phyloP scores from a whole-genome alignment of 1,140 invertebrate genomes.

The Nebria ingens region DNA sequence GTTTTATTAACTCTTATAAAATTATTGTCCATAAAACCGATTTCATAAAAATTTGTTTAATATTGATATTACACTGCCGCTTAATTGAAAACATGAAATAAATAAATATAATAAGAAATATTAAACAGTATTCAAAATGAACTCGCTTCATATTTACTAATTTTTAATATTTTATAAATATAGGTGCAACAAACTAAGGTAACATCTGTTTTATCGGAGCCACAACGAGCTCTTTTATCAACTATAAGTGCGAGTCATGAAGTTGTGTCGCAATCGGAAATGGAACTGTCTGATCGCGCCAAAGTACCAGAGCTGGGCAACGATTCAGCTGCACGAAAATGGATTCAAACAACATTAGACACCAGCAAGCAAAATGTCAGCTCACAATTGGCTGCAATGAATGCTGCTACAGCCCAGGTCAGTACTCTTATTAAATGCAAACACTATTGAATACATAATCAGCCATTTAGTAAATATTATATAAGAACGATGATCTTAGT shows the following conservation, averaged over 20 bases:
- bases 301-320: slow-evolving; percentile 72
- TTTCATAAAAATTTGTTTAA: too few relatives aligned
- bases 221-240: slow-evolving; percentile 81
- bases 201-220: slow-evolving; percentile 72
- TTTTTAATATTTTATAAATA: too few relatives aligned
- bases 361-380: slow-evolving; percentile 94
- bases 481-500: too few relatives aligned
- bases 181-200: slow-evolving; percentile 80
- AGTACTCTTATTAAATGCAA: neutral
- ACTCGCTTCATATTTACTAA: too few relatives aligned
- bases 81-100: too few relatives aligned
- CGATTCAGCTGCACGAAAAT: slow-evolving; percentile 77
- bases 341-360: slow-evolving; percentile 89
- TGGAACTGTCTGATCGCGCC: slow-evolving; percentile 60
- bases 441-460: neutral
- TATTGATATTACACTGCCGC: too few relatives aligned
- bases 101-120: too few relatives aligned
- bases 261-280: slow-evolving; percentile 77
- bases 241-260: slow-evolving; percentile 81
- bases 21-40: too few relatives aligned
- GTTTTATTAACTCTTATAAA: too few relatives aligned
- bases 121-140: too few relatives aligned
- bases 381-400: slow-evolving; percentile 97
- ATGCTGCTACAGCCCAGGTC: slow-evolving; percentile 90
- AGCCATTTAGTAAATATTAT: too few relatives aligned